Conservation (phyloP, 2,888 invertebrate genomes). For the Ormyrus thymus region DNA sequence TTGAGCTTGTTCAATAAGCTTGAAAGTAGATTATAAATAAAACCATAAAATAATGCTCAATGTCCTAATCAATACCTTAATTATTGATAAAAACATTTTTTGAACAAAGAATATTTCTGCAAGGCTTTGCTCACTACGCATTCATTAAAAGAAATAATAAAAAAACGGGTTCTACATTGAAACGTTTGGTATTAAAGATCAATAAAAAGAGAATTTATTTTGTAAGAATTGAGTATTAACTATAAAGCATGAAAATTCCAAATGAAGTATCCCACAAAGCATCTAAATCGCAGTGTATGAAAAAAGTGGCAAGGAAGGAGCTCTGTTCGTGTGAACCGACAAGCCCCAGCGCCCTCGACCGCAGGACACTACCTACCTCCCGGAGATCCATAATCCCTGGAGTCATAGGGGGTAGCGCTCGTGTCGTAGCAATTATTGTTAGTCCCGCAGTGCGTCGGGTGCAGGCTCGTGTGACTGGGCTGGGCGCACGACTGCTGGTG, state of each 20-base stretch:
- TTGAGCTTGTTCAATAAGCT: no score
- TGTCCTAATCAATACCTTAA: no score
- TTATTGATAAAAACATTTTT: no score
- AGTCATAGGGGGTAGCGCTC: conserved; percentile 75
- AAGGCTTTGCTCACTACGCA: no score
- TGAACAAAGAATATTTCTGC: no score
- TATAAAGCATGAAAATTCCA: neutral
- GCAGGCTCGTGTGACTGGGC: conserved; percentile 65
- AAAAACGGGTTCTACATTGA: no score
- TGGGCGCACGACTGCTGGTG: conserved; percentile 44
- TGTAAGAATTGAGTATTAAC: neutral
- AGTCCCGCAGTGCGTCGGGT: conserved; percentile 74
- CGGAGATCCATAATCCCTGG: conserved; percentile 72
- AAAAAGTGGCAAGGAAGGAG: neutral
- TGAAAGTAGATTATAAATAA: no score
- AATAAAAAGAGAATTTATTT: no score
- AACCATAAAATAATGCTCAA: no score
- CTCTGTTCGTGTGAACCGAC: no score
- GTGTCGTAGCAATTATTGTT: conserved; percentile 77
- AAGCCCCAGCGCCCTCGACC: neutral
- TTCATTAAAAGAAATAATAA: no score
- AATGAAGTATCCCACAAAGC: neutral
- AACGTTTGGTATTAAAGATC: no score
- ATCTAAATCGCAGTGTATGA: neutral
- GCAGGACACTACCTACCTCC: conserved; percentile 64